Evolutionary conservation across 2,888 invertebrate genomes (phyloP).

Genomic region (Microchrysa polita): DNA sequence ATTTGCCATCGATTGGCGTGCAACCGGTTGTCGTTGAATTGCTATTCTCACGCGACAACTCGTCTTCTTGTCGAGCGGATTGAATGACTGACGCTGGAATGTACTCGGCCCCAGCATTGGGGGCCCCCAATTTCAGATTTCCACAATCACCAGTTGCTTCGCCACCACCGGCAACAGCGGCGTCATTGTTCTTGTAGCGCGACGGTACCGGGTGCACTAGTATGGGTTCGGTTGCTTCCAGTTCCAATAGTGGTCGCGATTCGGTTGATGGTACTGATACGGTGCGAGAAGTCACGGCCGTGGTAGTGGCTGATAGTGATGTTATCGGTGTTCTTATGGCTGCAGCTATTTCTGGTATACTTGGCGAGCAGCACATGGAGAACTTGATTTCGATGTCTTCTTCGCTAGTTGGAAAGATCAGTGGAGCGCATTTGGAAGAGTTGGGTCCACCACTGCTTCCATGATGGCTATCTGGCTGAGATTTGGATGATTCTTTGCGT

Average conservation of each 20-base stretch:
- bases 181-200: neutral
- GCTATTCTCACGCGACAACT: neutral
- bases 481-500: neutral
- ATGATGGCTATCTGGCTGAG: neutral
- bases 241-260: constrained; percentile 14
- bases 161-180: too few relatives aligned
- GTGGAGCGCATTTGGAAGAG: neutral
- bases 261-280: constrained; percentile 1
- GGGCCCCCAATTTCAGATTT: neutral
- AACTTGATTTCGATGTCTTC: neutral
- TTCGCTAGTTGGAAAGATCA: neutral
- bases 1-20: constrained; percentile 18
- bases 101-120: neutral
- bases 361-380: neutral
- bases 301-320: neutral
- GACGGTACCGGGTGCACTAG: neutral
- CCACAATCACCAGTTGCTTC: constrained; percentile 20
- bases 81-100: constrained; percentile 29
- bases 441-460: neutral
- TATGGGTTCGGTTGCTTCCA: constrained; percentile 11
- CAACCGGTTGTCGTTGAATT: neutral
- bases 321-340: constrained; percentile 11
- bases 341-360: neutral
- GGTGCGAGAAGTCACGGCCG: neutral
- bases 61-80: constrained; percentile 17